Evolutionary conservation across 1,140 invertebrate species (phyloP).

Genomic region (Heterodera carotae): DNA sequence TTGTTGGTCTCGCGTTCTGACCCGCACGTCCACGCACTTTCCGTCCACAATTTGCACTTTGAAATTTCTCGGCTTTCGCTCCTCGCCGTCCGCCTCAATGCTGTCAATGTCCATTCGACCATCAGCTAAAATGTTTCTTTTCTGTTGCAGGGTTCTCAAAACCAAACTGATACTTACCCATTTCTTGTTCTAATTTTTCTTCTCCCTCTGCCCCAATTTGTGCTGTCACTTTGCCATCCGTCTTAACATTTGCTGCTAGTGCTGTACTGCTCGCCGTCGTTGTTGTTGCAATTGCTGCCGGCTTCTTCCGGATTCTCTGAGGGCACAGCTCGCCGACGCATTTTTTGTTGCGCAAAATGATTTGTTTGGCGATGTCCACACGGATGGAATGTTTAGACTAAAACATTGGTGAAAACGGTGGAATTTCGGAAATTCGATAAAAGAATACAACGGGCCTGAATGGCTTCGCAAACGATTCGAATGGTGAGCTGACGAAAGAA

Average conservation of each 20-base stretch:
- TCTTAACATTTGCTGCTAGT: too few relatives aligned
- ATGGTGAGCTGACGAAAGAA: slow-evolving; percentile 40
- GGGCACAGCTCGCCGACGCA: background rate
- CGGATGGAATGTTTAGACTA: background rate
- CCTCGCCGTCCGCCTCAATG: background rate
- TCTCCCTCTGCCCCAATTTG: background rate
- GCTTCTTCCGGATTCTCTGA: background rate
- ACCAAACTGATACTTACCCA: background rate
- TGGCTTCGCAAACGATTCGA: slow-evolving; percentile 27
- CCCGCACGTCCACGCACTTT: slow-evolving; percentile 25
- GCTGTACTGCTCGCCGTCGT: background rate
- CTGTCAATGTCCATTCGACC: slow-evolving; percentile 23
- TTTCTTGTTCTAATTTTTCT: background rate
- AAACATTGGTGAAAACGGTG: too few relatives aligned
- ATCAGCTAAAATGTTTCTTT: background rate
- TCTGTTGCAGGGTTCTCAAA: too few relatives aligned
- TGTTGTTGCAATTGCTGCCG: too few relatives aligned
- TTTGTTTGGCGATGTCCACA: background rate
- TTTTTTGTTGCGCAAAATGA: slow-evolving; percentile 6
- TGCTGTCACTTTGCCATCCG: too few relatives aligned
- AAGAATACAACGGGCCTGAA: too few relatives aligned
- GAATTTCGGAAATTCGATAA: too few relatives aligned
- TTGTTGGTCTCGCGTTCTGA: slow-evolving; percentile 13
- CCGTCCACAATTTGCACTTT: slow-evolving; percentile 35
- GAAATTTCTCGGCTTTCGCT: slow-evolving; percentile 36